Percentiles rank a stretch among this genome's conserved stretches.
These are phyloP conservation scores for Sebastolobus alascanus DNA, from an alignment of 2,797 vertebrate genomes.

Conservation along the genomic window DNA sequence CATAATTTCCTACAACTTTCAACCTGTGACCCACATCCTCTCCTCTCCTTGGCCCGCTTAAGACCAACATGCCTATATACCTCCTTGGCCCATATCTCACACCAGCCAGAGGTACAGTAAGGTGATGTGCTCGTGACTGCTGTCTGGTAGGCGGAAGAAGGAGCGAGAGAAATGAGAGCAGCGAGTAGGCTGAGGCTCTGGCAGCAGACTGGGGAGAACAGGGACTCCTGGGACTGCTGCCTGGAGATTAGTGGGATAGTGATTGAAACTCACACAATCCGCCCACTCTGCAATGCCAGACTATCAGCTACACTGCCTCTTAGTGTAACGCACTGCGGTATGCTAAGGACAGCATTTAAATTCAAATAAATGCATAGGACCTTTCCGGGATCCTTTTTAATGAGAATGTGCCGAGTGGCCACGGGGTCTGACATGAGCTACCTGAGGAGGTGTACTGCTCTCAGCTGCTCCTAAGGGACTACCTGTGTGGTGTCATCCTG, in stretches of 20 bases:
- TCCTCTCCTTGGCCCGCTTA: slow-evolving; percentile 58
- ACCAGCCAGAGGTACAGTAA: slow-evolving; percentile 44
- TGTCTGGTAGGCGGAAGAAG: slow-evolving; percentile 49
- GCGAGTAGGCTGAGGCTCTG: slow-evolving; percentile 55
- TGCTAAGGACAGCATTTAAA: slow-evolving; percentile 30
- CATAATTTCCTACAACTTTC: slow-evolving; percentile 15
- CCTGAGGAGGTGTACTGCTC: slow-evolving; percentile 38
- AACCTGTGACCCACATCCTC: slow-evolving; percentile 5
- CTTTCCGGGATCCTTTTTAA: slow-evolving; percentile 27
- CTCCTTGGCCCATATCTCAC: slow-evolving; percentile 61
- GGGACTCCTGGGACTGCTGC: slow-evolving; percentile 62
- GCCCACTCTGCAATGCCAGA: slow-evolving; percentile 47
- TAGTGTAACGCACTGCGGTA: not conserved
- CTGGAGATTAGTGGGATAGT: slow-evolving; percentile 67
- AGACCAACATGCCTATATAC: slow-evolving; percentile 25
- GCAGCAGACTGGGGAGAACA: slow-evolving; percentile 57
- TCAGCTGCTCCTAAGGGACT: slow-evolving; percentile 37
- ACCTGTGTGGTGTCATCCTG: slow-evolving; percentile 37
- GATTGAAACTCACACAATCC: slow-evolving; percentile 68
- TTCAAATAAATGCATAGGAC: slow-evolving; percentile 20
- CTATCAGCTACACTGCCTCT: slow-evolving; percentile 30
- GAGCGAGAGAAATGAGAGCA: slow-evolving; percentile 54
- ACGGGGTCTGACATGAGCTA: slow-evolving; percentile 46
- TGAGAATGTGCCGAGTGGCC: slow-evolving; percentile 36
- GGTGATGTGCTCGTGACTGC: slow-evolving; percentile 43